phyloP scores from a whole-genome alignment of 1,140 invertebrate genomes.

The Temnothorax nylanderi region DNA sequence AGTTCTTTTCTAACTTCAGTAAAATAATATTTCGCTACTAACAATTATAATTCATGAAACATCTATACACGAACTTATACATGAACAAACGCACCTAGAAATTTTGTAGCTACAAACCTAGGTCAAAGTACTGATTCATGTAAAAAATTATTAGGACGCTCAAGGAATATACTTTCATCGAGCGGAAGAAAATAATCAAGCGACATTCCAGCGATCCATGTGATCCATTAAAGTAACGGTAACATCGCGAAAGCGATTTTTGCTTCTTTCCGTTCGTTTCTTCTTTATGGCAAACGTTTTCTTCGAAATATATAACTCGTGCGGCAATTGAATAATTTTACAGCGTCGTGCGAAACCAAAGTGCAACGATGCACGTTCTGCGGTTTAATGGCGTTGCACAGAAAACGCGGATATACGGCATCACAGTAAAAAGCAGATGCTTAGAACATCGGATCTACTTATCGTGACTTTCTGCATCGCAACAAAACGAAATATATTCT shows the following conservation, averaged over 20 bases:
- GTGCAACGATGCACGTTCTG: slow-evolving; percentile 16
- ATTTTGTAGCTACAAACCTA: background rate
- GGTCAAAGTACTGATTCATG: background rate
- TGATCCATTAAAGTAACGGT: slow-evolving; percentile 27
- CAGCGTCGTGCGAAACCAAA: slow-evolving; percentile 14
- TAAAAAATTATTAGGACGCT: background rate
- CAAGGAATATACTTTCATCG: background rate
- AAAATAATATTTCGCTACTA: slow-evolving; percentile 7
- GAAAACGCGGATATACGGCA: slow-evolving; percentile 4
- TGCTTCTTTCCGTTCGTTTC: slow-evolving; percentile 11
- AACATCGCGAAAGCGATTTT: slow-evolving; percentile 11
- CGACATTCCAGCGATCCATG: background rate
- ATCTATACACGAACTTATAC: background rate
- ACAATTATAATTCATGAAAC: background rate
- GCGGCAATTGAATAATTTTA: slow-evolving; percentile 45
- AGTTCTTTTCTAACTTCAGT: background rate
- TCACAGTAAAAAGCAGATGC: background rate
- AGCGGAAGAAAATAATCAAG: slow-evolving; percentile 38
- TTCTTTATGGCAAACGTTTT: slow-evolving; percentile 34
- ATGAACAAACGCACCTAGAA: background rate
- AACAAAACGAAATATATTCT: background rate
- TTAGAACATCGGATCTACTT: background rate
- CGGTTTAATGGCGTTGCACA: slow-evolving; percentile 24
- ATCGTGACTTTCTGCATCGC: background rate
- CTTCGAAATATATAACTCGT: background rate